phyloP scores from a whole-genome alignment of 2,113 vertebrate genomes.

The Phyllostomus hastatus region DNA sequence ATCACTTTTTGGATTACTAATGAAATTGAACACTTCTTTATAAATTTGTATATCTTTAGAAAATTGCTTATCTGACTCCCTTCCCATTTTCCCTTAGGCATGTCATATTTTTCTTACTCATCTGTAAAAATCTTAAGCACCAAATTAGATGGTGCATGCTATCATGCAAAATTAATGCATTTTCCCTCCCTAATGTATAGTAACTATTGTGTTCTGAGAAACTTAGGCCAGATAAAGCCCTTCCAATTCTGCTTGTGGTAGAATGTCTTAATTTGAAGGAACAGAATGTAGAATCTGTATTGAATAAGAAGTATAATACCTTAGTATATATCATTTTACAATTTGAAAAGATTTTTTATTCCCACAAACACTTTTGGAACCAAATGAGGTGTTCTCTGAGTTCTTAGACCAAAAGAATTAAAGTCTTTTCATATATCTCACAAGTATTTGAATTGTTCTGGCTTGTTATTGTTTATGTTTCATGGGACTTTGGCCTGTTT shows the following conservation, averaged over 20 bases:
- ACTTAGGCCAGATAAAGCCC: neutral
- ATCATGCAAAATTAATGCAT: neutral
- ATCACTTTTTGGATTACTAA: neutral
- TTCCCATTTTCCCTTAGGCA: neutral
- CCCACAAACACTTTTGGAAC: neutral
- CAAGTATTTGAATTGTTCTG: neutral
- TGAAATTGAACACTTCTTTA: neutral
- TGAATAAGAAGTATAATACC: neutral
- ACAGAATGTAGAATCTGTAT: neutral
- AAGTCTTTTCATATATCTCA: neutral
- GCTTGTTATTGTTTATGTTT: neutral
- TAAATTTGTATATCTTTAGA: neutral
- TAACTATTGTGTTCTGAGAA: constrained; percentile 9
- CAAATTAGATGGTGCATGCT: neutral
- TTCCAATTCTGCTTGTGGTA: neutral
- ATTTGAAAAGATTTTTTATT: neutral
- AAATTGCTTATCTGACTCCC: neutral
- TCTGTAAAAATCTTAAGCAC: neutral
- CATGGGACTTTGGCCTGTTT: neutral
- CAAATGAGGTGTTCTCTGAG: neutral
- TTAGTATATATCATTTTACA: constrained; percentile 19
- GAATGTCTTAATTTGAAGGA: neutral
- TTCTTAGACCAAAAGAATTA: neutral
- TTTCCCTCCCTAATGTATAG: neutral
- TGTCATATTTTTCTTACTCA: neutral